phyloP scores from a whole-genome alignment of 2,113 vertebrate genomes.

The Amphiprion ocellaris region DNA sequence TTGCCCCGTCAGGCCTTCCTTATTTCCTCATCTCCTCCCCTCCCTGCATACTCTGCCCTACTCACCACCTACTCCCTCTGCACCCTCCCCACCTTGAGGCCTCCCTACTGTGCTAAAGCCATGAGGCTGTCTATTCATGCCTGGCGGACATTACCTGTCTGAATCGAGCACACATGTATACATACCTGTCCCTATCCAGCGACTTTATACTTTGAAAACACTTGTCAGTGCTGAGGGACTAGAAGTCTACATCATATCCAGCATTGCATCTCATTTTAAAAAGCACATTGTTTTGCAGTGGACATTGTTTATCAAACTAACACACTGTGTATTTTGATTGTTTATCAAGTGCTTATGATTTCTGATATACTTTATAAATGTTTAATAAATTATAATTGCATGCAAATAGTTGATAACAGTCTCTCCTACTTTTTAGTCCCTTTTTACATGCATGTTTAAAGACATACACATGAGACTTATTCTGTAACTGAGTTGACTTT shows the following conservation, averaged over 20 bases:
- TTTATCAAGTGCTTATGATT: no score
- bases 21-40: constrained; percentile 62
- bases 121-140: constrained; percentile 81
- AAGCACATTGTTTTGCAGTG: background rate
- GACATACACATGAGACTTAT: no score
- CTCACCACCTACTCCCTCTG: constrained; percentile 59
- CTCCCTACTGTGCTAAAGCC: constrained; percentile 57
- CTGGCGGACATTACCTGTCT: constrained; percentile 69
- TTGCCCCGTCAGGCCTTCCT: constrained; percentile 63
- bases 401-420: no score
- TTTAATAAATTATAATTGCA: no score
- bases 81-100: constrained; percentile 52
- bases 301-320: background rate
- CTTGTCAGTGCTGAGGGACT: constrained; percentile 23
- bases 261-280: background rate
- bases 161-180: constrained; percentile 29
- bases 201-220: constrained; percentile 18
- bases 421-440: no score
- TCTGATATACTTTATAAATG: no score
- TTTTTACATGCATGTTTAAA: no score
- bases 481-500: no score
- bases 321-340: no score
- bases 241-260: background rate
- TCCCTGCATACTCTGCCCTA: constrained; percentile 41
- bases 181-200: constrained; percentile 30